Percentiles rank a stretch among this genome's conserved stretches.
Evolutionary conservation across 2,888 invertebrate species (phyloP).

Genomic region (Thalpophila matura): DNA sequence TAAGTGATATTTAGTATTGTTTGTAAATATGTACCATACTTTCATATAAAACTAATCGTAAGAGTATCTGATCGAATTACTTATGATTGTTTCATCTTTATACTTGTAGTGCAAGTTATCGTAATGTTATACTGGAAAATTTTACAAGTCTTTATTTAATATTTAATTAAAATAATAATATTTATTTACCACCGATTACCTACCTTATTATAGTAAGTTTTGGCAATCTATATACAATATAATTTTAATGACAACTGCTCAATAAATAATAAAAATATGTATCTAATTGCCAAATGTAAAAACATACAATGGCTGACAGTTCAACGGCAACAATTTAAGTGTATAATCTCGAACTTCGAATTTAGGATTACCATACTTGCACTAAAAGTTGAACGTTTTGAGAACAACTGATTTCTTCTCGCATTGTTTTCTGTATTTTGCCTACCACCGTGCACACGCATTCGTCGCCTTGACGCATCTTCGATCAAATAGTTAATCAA

Average conservation of each 20-base stretch:
- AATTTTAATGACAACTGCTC: slow-evolving; percentile 51
- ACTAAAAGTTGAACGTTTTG: slow-evolving; percentile 62
- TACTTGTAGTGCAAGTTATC: slow-evolving; percentile 68
- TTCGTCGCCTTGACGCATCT: slow-evolving; percentile 81
- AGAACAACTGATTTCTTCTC: slow-evolving; percentile 63
- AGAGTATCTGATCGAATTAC: slow-evolving; percentile 77
- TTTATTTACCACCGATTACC: slow-evolving; percentile 64
- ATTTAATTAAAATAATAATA: slow-evolving; percentile 61
- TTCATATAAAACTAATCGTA: slow-evolving; percentile 84
- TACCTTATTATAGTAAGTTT: slow-evolving; percentile 59
- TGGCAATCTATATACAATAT: slow-evolving; percentile 59
- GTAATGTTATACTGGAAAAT: slow-evolving; percentile 58
- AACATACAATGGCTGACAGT: slow-evolving; percentile 37
- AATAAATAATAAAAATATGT: slow-evolving; percentile 36
- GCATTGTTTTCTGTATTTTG: slow-evolving; percentile 63
- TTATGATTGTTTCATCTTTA: slow-evolving; percentile 73
- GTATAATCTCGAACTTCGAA: slow-evolving; percentile 44
- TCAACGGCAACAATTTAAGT: slow-evolving; percentile 30
- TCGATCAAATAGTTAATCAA: slow-evolving; percentile 80
- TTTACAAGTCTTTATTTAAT: slow-evolving; percentile 58
- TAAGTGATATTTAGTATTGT: slow-evolving; percentile 90
- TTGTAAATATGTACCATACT: slow-evolving; percentile 90
- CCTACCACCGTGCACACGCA: slow-evolving; percentile 54
- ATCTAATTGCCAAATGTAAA: slow-evolving; percentile 42
- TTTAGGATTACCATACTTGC: slow-evolving; percentile 60